A percentile compares a stretch with the other conserved stretches of the same genome.
phyloP scores from a whole-genome alignment of 2,113 vertebrate species.

The Athene cunicularia region DNA sequence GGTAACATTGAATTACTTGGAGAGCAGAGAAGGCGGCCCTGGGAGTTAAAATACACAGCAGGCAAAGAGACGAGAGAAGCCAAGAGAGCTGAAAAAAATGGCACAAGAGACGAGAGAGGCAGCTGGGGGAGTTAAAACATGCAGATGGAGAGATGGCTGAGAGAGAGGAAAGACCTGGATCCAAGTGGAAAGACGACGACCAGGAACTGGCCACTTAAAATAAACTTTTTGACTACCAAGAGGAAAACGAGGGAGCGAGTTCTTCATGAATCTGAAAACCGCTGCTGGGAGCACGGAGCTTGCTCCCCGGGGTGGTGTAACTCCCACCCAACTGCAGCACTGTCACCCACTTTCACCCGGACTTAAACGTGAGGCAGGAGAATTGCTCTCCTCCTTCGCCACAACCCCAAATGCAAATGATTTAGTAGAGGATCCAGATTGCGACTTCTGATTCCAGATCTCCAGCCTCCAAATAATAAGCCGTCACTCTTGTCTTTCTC shows the following conservation, averaged over 20 bases:
- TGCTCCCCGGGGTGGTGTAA: background rate
- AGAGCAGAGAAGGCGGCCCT: conserved; percentile 49
- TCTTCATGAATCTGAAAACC: background rate
- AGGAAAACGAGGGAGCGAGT: fast-evolving
- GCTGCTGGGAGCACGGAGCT: background rate
- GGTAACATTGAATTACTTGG: conserved; percentile 40
- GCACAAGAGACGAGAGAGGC: conserved; percentile 71
- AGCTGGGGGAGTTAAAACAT: conserved; percentile 76
- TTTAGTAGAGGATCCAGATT: background rate
- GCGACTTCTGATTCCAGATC: background rate
- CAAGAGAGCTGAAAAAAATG: conserved; percentile 71
- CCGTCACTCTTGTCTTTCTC: background rate
- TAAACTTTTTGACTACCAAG: background rate
- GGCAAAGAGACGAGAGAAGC: conserved; percentile 59
- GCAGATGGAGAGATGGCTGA: conserved; percentile 78
- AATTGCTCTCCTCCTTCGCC: background rate
- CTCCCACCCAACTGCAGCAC: background rate
- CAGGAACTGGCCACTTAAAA: conserved; percentile 52
- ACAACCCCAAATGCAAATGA: background rate
- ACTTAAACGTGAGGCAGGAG: background rate
- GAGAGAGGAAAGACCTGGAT: conserved; percentile 76
- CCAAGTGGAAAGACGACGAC: conserved; percentile 28
- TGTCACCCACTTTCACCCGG: background rate
- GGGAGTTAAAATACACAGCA: conserved; percentile 68
- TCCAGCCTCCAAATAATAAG: background rate